A percentile compares a stretch with the other conserved stretches of the same genome.
Conservation (phyloP, 92 coral and sea anemone species). For the Epizoanthus fatuus region DNA sequence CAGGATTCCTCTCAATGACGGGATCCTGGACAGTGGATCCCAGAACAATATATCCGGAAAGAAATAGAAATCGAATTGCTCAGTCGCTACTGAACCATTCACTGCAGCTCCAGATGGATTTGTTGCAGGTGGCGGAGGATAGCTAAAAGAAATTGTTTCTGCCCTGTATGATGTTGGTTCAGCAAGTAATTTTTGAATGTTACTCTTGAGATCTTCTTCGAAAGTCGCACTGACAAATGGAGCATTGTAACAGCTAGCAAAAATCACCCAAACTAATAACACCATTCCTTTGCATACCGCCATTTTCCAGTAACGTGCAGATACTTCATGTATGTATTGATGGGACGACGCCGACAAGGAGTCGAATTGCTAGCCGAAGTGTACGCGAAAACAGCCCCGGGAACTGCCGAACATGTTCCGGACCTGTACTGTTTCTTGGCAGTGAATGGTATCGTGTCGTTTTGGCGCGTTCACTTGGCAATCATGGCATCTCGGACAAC, state of each 20-base stretch:
- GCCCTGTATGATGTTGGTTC: not conserved
- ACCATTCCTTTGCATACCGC: not conserved
- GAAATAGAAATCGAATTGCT: conserved; percentile 23
- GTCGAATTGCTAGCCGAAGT: no score
- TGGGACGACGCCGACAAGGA: no score
- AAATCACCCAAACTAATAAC: not conserved
- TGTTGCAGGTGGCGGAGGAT: not conserved
- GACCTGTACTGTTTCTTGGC: not conserved
- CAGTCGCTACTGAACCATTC: not conserved
- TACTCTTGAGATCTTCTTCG: not conserved
- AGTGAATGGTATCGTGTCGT: not conserved
- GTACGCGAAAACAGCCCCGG: no score
- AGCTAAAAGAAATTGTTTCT: not conserved
- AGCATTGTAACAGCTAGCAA: not conserved
- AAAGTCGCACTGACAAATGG: not conserved
- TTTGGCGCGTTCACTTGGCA: not conserved
- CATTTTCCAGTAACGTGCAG: not conserved
- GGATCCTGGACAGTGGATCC: conserved; percentile 54
- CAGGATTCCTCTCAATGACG: conserved; percentile 37
- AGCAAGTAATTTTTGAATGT: not conserved
- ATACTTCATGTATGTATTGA: no score
- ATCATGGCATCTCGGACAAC: conserved; percentile 6
- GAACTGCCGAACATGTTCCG: no score
- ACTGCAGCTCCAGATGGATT: no score
- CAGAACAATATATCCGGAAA: conserved; percentile 52